Evolutionary conservation across 2,888 invertebrate genomes (phyloP), one percentile per base, ranked within the genome.

Genomic region (Thumatha senex): DNA sequence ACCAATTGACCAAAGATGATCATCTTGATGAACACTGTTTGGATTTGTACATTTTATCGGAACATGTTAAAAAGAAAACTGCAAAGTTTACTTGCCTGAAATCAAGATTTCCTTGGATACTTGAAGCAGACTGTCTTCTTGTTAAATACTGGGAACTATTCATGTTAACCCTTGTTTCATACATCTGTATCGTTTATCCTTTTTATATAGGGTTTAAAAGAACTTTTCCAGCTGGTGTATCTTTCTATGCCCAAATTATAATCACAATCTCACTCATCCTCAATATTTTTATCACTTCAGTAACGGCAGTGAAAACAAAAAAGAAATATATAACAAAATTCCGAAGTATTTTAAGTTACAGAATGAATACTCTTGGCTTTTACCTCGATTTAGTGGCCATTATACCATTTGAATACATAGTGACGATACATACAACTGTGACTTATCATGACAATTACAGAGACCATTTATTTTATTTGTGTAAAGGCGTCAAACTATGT

Each of bases 401-500:
- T 34, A 82, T 93, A 61, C 92, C 92, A 11, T 82, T 92, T 43
- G 93, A 93, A 70, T 81, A 86, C 51, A 86, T 92, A 48, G 84
- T 90, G 12, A 82, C 79, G 0, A 87, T 89, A 52, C 89, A 89
- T 51, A 74, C 71, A 7, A 56, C 67, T 10, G 73, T 80, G 1
- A 78, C 76, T 38, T 89, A 90, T 61, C 67, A 78, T 18, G 88
- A 89, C 47, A 76, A 81, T 48, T 84, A 86, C 52, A 78, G 81
- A 57, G 78, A 86, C 46, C 91, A 92, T 58, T 76, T 91, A 49
- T 92, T 84, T 70, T 86, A 83, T 67, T 67, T 92, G 36, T 86
- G 92, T 52, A 92, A 92, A 77, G 86, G 93, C n/a, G 84, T 90
- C 13, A 90, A 93, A 54, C 74, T 93, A 7, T 82, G 92, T 58